Conservation (phyloP, 2,113 vertebrate species). For the Oostethus manadensis region DNA sequence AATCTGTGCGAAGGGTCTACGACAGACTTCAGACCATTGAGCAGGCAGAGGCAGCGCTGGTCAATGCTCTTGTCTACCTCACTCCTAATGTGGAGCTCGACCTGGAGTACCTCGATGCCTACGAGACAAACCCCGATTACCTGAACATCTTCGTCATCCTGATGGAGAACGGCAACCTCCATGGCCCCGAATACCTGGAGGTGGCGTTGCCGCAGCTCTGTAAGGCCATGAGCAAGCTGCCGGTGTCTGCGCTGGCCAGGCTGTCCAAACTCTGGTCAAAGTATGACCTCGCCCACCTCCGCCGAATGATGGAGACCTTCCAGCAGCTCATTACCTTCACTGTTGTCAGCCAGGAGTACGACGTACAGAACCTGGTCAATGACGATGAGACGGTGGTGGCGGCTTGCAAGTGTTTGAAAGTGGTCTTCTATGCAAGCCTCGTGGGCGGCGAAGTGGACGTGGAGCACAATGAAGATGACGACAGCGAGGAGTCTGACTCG, state of each 20-base stretch:
- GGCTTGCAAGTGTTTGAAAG: conserved; percentile 94
- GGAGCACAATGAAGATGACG: conserved; percentile 90
- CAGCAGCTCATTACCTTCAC: conserved; percentile 98
- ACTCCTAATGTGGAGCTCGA: conserved; percentile 96
- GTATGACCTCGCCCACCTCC: conserved; percentile 81
- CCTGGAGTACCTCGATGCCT: conserved; percentile 94
- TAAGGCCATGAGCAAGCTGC: conserved; percentile 96
- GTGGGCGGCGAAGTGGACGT: conserved; percentile 87
- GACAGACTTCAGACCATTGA: conserved; percentile 84
- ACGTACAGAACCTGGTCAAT: conserved; percentile 86
- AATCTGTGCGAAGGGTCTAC: conserved; percentile 87
- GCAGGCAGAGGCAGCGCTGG: conserved; percentile 88
- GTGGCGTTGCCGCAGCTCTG: conserved; percentile 92
- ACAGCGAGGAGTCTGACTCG: conserved; percentile 84
- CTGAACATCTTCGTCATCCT: conserved; percentile 95
- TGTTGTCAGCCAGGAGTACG: conserved; percentile 94
- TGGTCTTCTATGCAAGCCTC: conserved; percentile 95
- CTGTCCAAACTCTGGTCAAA: conserved; percentile 87
- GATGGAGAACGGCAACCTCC: conserved; percentile 96
- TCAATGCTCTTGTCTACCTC: conserved; percentile 92
- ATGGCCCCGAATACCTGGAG: conserved; percentile 97
- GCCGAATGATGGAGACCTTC: conserved; percentile 95
- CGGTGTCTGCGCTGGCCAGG: conserved; percentile 84
- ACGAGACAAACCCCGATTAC: conserved; percentile 89
- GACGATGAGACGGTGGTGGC: conserved; percentile 94